Conservation (phyloP, 2,797 vertebrate species). For the Loriculus beryllinus region DNA sequence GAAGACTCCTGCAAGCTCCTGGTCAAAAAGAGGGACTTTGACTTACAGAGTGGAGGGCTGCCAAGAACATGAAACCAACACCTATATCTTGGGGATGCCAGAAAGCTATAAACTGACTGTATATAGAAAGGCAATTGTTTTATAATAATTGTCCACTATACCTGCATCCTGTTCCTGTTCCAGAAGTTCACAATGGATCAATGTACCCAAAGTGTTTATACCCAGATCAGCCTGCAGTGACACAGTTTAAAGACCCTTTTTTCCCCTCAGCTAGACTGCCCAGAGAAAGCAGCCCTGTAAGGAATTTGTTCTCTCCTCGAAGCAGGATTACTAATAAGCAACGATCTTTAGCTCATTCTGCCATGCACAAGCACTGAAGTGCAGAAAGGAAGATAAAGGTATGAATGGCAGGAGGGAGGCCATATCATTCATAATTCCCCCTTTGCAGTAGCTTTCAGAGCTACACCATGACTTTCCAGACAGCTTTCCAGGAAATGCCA, state of each 20-base stretch:
- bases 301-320: background rate
- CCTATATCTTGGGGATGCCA: constrained; percentile 10
- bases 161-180: constrained; percentile 67
- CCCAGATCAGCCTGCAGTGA: background rate
- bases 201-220: constrained; percentile 22
- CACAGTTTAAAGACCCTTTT: background rate
- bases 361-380: rapidly evolving
- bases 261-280: background rate
- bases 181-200: constrained; percentile 56
- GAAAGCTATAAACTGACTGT: constrained; percentile 42
- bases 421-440: background rate
- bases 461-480: background rate
- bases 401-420: background rate
- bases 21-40: background rate
- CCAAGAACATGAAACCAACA: constrained; percentile 39
- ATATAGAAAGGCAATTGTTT: constrained; percentile 53
- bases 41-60: background rate
- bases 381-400: background rate
- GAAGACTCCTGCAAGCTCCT: background rate
- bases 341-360: background rate
- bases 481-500: constrained; percentile 53
- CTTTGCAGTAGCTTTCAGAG: constrained; percentile 2
- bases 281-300: background rate
- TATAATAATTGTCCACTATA: constrained; percentile 34
- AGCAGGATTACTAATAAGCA: background rate